phyloP scores from a whole-genome alignment of 1,140 invertebrate species.

The Drosophila pseudoananassae region DNA sequence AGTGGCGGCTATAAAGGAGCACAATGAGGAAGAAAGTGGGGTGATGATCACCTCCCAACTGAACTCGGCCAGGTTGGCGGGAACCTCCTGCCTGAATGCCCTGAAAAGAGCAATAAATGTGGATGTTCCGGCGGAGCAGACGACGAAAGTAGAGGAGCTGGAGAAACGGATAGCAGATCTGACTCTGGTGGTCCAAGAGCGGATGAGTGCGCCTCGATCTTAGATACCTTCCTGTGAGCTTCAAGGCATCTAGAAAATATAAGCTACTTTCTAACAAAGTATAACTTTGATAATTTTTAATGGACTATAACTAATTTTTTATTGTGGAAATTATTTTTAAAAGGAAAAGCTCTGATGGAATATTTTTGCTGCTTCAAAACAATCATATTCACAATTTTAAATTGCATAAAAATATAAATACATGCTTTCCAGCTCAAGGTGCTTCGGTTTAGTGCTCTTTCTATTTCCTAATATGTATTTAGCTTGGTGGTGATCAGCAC shows the following conservation, averaged over 20 bases:
- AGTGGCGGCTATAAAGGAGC: conserved; percentile 70
- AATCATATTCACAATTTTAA: not conserved
- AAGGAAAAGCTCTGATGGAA: not conserved
- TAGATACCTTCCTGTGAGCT: not conserved
- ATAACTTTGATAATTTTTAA: not conserved
- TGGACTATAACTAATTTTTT: not conserved
- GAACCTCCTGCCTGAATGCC: conserved; percentile 84
- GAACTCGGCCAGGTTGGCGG: conserved; percentile 86
- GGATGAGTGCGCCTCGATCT: conserved; percentile 39
- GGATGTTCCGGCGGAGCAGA: conserved; percentile 52
- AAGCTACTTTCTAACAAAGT: not conserved
- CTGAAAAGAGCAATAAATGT: conserved; percentile 55
- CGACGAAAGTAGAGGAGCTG: conserved; percentile 40
- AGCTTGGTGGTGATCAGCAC: conserved; percentile 96
- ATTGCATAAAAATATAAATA: conserved; percentile 1
- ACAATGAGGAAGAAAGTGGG: conserved; percentile 52
- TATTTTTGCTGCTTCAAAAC: not conserved
- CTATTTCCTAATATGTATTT: conserved; percentile 85
- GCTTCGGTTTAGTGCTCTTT: conserved; percentile 85
- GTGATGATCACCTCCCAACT: conserved; percentile 85
- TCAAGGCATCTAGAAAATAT: not conserved
- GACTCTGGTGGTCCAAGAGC: conserved; percentile 52
- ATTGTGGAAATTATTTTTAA: not conserved
- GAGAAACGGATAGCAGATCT: conserved; percentile 45
- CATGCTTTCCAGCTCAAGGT: not conserved